Base-by-base conservation (phyloP, 2,797 vertebrate genomes). In the Cynopterus sphinx region DNA sequence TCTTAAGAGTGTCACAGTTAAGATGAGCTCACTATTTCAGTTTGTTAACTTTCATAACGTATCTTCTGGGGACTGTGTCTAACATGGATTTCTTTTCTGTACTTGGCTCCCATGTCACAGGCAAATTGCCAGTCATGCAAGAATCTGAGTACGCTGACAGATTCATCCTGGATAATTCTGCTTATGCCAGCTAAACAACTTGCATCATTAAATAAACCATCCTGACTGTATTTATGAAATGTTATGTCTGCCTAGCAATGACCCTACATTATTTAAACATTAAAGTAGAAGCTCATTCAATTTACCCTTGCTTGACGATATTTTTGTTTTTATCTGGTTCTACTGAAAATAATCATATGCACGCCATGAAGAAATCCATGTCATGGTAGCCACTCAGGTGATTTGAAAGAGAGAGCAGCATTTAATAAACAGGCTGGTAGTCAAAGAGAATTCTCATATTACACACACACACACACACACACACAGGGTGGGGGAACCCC, bases 191-290 rank as follows among this genome's bases (percentile, higher is more conserved):
- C 84, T 75, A 87, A 83, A 86, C 90, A 95, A 92, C 19, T 17
- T 39, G 46, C 85, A 87, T 70, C 83, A 65, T 84, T 93, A 96
- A 95, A 84, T 87, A 97, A 92, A 78, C 92, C 67, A 87, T 73
- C 78, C 46, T 57, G 77, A 84, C 82, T 93, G 4, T 88, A 89
- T 79, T 94, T 96, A 68, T 77, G 70, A 95, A 92, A 96, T 84
- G 88, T 87, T 96, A 70, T 85, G 68, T 92, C 96, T 96, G 77
- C 82, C 85, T 83, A 83, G 90, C 65, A 93, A 88, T 73, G 78
- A 95, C 70, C 43, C 68, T 61, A 17, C 26, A 79, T 94, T 84
- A 96, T 82, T 73, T 93, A 95, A 93, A 94, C 31, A 84, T 55
- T 59, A 68, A 73, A 84, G 82, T 78, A 26, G 59, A 86, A 90